Percentiles rank a stretch among this genome's conserved stretches.
These are phyloP conservation scores for Erebia aethiops DNA, from an alignment of 2,888 invertebrate species.

Conservation along the genomic window DNA sequence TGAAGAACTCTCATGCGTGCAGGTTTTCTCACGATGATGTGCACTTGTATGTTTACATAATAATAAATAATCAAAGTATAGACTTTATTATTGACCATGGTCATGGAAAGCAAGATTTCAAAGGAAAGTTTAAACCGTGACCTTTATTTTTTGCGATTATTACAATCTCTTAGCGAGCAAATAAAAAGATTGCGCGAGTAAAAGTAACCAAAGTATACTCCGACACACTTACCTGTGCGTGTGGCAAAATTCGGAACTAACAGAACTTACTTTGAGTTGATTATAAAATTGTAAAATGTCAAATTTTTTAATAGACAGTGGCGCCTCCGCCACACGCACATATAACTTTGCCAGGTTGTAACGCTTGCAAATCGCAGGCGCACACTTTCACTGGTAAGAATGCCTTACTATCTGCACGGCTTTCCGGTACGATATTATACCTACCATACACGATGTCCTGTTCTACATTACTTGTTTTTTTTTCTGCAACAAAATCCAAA, in stretches of 20 bases:
- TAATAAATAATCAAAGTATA: background rate
- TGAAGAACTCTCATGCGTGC: too few relatives aligned
- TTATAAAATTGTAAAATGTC: too few relatives aligned
- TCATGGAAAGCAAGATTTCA: background rate
- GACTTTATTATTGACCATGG: background rate
- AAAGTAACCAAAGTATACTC: background rate
- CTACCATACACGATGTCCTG: conserved; percentile 15
- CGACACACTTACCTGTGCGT: too few relatives aligned
- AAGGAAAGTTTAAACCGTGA: background rate
- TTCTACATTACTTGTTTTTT: background rate
- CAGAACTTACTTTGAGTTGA: too few relatives aligned
- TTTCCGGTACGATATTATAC: background rate
- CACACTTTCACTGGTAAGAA: conserved; percentile 11
- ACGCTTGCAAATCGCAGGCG: conserved; percentile 11
- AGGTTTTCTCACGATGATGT: too few relatives aligned
- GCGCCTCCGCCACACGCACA: too few relatives aligned
- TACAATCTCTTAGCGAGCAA: background rate
- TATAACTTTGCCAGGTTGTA: background rate
- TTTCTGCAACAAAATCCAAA: background rate
- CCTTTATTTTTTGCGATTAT: background rate
- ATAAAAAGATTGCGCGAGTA: conserved; percentile 1
- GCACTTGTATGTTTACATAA: too few relatives aligned
- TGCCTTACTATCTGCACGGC: background rate
- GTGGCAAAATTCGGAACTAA: too few relatives aligned
- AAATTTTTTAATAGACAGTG: too few relatives aligned